Evolutionary conservation across 2,797 vertebrate species (phyloP).

Genomic region (Philypnodon macrostomus): DNA sequence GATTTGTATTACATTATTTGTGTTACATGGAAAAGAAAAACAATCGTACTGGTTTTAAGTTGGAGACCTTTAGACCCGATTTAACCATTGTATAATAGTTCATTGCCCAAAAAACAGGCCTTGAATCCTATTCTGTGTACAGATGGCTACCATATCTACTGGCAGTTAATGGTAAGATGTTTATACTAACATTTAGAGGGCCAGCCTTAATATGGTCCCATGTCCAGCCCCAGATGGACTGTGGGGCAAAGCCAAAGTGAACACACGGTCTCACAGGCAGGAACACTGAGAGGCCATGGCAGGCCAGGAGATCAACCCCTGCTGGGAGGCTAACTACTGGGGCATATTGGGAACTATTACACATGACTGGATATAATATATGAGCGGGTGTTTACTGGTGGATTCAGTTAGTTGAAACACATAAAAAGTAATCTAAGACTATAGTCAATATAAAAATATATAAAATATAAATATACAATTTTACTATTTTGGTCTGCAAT

Average conservation of each 20-base stretch:
- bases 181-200: not conserved
- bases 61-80: too few relatives aligned
- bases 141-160: too few relatives aligned
- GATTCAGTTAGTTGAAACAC: not conserved
- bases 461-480: too few relatives aligned
- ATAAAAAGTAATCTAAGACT: too few relatives aligned
- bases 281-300: slow-evolving; percentile 1
- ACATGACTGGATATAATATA: not conserved
- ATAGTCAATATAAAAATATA: too few relatives aligned
- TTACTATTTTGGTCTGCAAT: too few relatives aligned
- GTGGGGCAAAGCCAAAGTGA: slow-evolving; percentile 4
- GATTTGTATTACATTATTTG: too few relatives aligned
- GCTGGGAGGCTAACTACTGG: slow-evolving; percentile 6
- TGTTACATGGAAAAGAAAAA: too few relatives aligned
- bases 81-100: too few relatives aligned
- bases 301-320: not conserved
- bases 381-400: not conserved
- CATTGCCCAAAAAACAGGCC: too few relatives aligned
- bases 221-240: not conserved
- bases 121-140: not conserved
- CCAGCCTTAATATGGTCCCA: not conserved
- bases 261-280: slow-evolving; percentile 2
- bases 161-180: not conserved
- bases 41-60: too few relatives aligned
- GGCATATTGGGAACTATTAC: slow-evolving; percentile 8